phyloP scores from a whole-genome alignment of 2,888 invertebrate genomes.

The Lasioglossum leucozonium region DNA sequence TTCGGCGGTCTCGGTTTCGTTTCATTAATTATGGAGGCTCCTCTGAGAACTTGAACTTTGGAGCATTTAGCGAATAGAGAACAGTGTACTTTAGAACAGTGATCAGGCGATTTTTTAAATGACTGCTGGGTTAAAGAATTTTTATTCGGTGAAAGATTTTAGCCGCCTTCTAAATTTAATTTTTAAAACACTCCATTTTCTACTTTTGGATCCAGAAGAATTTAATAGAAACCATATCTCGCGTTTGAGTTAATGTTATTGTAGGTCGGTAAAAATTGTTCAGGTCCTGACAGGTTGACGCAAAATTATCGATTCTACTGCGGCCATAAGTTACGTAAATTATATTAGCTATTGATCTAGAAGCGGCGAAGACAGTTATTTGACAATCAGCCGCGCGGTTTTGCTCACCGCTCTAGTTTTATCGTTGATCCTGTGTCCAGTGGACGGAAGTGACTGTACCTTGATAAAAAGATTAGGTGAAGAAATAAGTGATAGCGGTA shows the following conservation, averaged over 20 bases:
- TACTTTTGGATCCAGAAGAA: background rate
- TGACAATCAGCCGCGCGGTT: background rate
- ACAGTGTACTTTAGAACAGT: background rate
- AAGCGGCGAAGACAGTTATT: background rate
- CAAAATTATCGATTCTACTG: background rate
- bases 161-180: no score
- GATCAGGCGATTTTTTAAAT: background rate
- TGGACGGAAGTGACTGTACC: background rate
- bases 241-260: no score
- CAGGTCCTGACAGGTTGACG: background rate
- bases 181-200: background rate
- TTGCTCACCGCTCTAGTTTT: constrained; percentile 1
- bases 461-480: background rate
- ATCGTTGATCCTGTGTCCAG: background rate
- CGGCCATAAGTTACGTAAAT: background rate
- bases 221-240: background rate
- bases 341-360: background rate
- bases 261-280: background rate
- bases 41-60: background rate
- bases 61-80: background rate
- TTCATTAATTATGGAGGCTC: background rate
- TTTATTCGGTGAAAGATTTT: background rate
- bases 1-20: background rate
- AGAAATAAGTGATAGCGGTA: background rate
- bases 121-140: background rate